Percentiles rank a stretch among this genome's conserved stretches.
Evolutionary conservation across 1,140 invertebrate genomes (phyloP).

Genomic region (Plutomurus gul): DNA sequence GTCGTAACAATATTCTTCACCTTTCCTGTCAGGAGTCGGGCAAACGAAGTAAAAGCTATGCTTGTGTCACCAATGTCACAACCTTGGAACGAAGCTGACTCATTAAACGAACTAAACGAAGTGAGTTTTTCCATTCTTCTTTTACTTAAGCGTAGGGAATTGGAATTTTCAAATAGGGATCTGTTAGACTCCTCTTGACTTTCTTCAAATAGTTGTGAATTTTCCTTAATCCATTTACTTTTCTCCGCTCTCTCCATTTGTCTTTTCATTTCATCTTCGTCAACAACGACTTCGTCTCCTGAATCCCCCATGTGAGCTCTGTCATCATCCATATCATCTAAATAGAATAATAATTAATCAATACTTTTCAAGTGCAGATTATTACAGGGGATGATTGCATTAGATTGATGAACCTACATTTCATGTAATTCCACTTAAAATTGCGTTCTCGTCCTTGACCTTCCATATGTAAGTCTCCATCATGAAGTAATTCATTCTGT

Average conservation of each 20-base stretch:
- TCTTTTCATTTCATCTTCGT: slow-evolving; percentile 67
- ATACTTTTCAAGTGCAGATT: slow-evolving; percentile 11
- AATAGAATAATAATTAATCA: background rate
- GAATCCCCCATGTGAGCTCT: slow-evolving; percentile 51
- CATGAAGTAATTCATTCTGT: slow-evolving; percentile 81
- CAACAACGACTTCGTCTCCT: slow-evolving; percentile 53
- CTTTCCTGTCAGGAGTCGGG: background rate
- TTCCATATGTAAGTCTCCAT: slow-evolving; percentile 79
- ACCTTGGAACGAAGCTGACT: background rate
- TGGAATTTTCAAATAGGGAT: slow-evolving; percentile 3
- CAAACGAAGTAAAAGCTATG: background rate
- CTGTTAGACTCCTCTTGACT: slow-evolving; percentile 22
- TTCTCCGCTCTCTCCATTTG: slow-evolving; percentile 63
- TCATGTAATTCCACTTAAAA: slow-evolving; percentile 80
- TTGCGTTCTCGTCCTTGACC: slow-evolving; percentile 72
- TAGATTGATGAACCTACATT: slow-evolving; percentile 6
- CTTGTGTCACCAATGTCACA: background rate
- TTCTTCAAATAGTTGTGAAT: slow-evolving; percentile 37
- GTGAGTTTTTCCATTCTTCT: slow-evolving; percentile 6
- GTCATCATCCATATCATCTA: slow-evolving; percentile 60
- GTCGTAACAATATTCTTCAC: slow-evolving; percentile 6
- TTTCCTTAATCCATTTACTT: slow-evolving; percentile 56
- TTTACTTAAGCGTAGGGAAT: background rate
- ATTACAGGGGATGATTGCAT: slow-evolving; percentile 40
- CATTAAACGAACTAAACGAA: background rate